Evolutionary conservation across 2,113 vertebrate species (phyloP).

Genomic region (Theropithecus gelada): DNA sequence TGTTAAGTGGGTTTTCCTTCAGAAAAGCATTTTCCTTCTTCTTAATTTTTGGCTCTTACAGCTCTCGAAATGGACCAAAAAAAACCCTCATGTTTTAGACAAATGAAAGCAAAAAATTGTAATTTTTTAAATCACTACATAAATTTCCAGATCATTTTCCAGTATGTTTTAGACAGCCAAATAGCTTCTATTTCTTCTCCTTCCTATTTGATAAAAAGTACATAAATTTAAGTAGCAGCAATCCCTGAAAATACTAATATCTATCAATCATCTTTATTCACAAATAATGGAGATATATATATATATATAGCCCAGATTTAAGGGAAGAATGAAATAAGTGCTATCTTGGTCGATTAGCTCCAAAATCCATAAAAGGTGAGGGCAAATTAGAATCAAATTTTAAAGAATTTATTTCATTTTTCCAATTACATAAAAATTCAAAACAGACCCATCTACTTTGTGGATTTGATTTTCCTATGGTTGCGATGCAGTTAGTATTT

Average conservation of each 20-base stretch:
- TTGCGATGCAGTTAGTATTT: neutral
- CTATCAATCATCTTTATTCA: conserved; percentile 60
- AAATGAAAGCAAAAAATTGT: conserved; percentile 73
- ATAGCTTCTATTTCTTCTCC: conserved; percentile 56
- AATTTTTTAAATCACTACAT: conserved; percentile 64
- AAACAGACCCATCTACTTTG: conserved; percentile 48
- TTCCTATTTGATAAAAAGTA: conserved; percentile 56
- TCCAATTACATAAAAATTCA: conserved; percentile 76
- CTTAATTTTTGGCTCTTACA: conserved; percentile 62
- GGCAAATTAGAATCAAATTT: conserved; percentile 73
- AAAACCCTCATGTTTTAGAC: conserved; percentile 59
- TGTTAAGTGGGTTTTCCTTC: neutral
- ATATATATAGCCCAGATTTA: neutral
- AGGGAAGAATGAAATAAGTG: conserved; percentile 60
- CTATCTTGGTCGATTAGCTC: conserved; percentile 72
- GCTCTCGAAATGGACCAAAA: conserved; percentile 29
- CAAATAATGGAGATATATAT: neutral
- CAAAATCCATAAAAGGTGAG: conserved; percentile 68
- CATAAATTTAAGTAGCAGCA: conserved; percentile 57
- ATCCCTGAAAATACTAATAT: conserved; percentile 44
- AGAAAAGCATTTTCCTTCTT: conserved; percentile 54
- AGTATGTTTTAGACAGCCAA: conserved; percentile 54
- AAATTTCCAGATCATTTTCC: conserved; percentile 68
- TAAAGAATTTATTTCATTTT: conserved; percentile 74
- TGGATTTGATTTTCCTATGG: conserved; percentile 58